Percentiles rank a stretch among this genome's conserved stretches.
Conservation (phyloP, 2,888 invertebrate genomes). For the Trichogramma dendrolimi region DNA sequence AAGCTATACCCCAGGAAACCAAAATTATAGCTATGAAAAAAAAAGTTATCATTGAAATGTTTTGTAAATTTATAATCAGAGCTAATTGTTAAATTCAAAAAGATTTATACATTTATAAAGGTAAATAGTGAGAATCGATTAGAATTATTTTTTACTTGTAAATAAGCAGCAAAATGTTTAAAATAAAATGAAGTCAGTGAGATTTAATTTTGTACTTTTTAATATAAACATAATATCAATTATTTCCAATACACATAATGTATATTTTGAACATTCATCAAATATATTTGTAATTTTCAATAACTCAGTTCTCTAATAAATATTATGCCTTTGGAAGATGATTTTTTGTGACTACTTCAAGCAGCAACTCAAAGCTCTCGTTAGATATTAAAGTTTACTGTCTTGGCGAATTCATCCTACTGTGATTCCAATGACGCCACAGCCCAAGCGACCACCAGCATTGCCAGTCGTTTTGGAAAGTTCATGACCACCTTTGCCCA, state of each 20-base stretch:
- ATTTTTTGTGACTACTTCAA: conserved; percentile 6
- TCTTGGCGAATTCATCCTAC: conserved; percentile 44
- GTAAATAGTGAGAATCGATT: conserved; percentile 9
- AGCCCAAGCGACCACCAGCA: conserved; percentile 85
- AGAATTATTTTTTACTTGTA: conserved; percentile 11
- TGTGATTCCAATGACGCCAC: conserved; percentile 80
- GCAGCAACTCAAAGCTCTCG: conserved; percentile 14
- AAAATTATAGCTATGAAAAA: no score
- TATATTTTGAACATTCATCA: not conserved
- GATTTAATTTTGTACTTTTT: conserved; percentile 11
- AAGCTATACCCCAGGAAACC: no score
- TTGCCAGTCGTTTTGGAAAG: conserved; percentile 91
- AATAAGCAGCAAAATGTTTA: no score
- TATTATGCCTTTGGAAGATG: not conserved
- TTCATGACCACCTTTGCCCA: conserved; percentile 89
- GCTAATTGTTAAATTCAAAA: conserved; percentile 1
- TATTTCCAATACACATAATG: conserved; percentile 10
- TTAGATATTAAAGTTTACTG: conserved; percentile 7
- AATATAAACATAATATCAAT: not conserved
- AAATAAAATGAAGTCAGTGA: conserved; percentile 1
- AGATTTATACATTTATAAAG: not conserved
- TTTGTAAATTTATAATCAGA: not conserved
- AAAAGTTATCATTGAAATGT: not conserved
- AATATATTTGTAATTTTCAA: no score
- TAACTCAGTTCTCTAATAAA: not conserved